These are phyloP conservation scores for Pediacus dermestoides DNA, from an alignment of 2,888 invertebrate genomes.

Conservation along the genomic window DNA sequence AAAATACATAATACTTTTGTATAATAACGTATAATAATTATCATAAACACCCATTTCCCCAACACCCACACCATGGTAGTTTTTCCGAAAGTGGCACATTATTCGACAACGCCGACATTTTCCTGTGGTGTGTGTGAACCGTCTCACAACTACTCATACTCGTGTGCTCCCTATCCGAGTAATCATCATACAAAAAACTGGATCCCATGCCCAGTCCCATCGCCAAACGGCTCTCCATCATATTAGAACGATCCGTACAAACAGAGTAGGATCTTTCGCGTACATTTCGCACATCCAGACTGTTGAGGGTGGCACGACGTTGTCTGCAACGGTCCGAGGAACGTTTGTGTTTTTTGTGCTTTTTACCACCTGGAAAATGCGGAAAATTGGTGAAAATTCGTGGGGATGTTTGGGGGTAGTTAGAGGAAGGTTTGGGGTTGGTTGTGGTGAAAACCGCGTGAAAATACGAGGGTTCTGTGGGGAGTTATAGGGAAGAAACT, in stretches of 20 bases:
- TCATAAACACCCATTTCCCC: conserved; percentile 71
- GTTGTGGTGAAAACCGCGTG: too few species aligned
- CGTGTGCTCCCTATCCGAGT: conserved; percentile 63
- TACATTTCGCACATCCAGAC: conserved; percentile 36
- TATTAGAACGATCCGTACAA: conserved; percentile 47
- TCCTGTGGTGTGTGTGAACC: conserved; percentile 54
- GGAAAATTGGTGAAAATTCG: too few species aligned
- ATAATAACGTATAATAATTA: conserved; percentile 6
- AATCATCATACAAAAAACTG: conserved; percentile 42
- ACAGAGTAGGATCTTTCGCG: conserved; percentile 46
- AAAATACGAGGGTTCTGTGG: too few species aligned
- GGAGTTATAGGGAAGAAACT: too few species aligned
- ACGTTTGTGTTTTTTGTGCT: conserved; percentile 46
- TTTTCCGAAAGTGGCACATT: conserved; percentile 57
- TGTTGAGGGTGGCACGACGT: conserved; percentile 29
- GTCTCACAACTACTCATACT: conserved; percentile 63
- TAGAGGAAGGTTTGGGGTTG: too few species aligned
- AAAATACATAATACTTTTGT: neutral
- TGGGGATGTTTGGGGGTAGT: too few species aligned
- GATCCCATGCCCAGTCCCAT: conserved; percentile 34
- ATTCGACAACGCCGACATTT: conserved; percentile 63
- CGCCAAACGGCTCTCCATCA: conserved; percentile 34
- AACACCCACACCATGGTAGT: conserved; percentile 82
- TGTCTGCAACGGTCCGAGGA: conserved; percentile 34
- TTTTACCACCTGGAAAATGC: conserved; percentile 30